Evolutionary conservation across 1,140 invertebrate species (phyloP).

Genomic region (Cryptotermes secundus): DNA sequence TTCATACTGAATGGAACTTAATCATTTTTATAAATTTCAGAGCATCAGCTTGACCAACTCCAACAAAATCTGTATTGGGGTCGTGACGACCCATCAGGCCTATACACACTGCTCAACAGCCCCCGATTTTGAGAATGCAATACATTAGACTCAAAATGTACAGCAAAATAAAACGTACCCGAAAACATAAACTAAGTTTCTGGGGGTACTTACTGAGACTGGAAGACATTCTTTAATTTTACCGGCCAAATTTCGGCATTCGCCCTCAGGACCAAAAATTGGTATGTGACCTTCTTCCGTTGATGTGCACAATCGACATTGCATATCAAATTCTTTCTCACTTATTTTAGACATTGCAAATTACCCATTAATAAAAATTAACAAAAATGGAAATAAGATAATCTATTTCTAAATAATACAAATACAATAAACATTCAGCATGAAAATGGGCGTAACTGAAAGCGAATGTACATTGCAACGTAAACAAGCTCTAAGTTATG

Average conservation of each 20-base stretch:
- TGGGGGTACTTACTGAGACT: constrained; percentile 24
- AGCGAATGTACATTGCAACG: constrained; percentile 29
- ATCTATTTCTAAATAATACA: not conserved
- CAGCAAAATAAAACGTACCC: not conserved
- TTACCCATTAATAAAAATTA: constrained; percentile 30
- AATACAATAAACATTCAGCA: constrained; percentile 21
- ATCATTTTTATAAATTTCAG: too few relatives aligned
- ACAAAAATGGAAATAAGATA: not conserved
- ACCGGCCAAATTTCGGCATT: constrained; percentile 2
- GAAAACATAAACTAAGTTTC: not conserved
- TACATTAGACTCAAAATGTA: not conserved
- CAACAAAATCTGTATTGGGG: not conserved
- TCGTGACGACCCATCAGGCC: not conserved
- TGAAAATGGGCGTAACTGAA: constrained; percentile 35
- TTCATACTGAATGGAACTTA: too few relatives aligned
- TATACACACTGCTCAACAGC: too few relatives aligned
- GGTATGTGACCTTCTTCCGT: constrained; percentile 32
- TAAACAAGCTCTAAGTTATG: constrained; percentile 29
- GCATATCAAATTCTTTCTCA: constrained; percentile 24
- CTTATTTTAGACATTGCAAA: constrained; percentile 32
- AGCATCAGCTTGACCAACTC: too few relatives aligned
- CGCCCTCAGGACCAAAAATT: constrained; percentile 33
- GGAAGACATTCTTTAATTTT: constrained; percentile 34
- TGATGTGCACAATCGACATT: constrained; percentile 35
- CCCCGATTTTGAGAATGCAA: too few relatives aligned